phyloP scores from a whole-genome alignment of 2,888 invertebrate species.

The Philonicus albiceps region DNA sequence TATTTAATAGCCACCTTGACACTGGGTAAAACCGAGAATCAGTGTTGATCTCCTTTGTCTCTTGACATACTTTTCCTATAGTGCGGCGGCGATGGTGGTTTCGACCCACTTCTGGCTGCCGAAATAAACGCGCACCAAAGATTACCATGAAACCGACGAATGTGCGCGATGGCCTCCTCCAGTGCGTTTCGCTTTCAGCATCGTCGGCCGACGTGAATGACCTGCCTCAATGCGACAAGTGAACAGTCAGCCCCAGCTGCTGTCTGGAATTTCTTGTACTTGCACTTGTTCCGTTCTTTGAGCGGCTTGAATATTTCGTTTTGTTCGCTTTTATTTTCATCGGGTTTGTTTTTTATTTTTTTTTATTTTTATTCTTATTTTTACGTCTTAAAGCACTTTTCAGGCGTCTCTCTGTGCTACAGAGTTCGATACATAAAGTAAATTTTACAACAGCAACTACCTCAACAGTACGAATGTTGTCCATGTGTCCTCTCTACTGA shows the following conservation, averaged over 20 bases:
- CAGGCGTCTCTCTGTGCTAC: neutral
- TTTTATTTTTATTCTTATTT: neutral
- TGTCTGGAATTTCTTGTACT: conserved; percentile 31
- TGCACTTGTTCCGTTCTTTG: neutral
- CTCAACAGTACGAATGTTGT: neutral
- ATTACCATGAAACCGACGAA: neutral
- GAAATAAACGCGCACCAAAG: neutral
- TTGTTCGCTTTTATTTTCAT: neutral
- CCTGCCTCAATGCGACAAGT: conserved; percentile 39
- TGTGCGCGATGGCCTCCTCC: neutral
- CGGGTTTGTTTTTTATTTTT: too few relatives aligned
- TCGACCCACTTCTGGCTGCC: conserved; percentile 19
- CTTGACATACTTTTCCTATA: conserved; percentile 24
- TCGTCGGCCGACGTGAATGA: conserved; percentile 11
- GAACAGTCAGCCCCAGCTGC: conserved; percentile 21
- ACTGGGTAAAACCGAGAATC: neutral
- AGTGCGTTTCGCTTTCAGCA: neutral
- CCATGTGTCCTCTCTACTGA: neutral
- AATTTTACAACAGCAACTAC: neutral
- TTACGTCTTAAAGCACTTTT: neutral
- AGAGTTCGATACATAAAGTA: neutral
- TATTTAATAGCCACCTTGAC: conserved; percentile 27
- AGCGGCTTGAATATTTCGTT: neutral
- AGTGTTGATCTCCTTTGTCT: neutral
- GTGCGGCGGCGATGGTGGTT: neutral